Evolutionary conservation across 2,113 vertebrate genomes (phyloP).

Genomic region (Poeciliopsis turrubarensis): DNA sequence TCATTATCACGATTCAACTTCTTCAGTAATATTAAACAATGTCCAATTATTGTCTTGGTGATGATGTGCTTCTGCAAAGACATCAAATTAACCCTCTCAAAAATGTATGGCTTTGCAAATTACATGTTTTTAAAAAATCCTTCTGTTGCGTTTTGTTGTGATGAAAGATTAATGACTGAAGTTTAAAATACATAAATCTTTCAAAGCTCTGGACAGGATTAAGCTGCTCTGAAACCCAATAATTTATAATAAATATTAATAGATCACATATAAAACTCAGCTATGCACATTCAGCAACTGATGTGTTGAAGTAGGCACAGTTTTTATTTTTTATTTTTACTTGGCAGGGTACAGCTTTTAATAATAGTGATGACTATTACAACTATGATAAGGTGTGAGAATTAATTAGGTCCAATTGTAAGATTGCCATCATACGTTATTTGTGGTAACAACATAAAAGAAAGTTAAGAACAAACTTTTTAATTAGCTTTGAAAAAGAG

Average conservation of each 20-base stretch:
- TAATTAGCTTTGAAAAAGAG: constrained; percentile 23
- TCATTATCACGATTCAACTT: background rate
- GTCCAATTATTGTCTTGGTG: constrained; percentile 7
- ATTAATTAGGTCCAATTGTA: constrained; percentile 12
- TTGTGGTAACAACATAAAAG: constrained; percentile 15
- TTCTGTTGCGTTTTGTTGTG: constrained; percentile 41
- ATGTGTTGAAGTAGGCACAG: background rate
- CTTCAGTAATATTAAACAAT: background rate
- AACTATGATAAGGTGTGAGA: constrained; percentile 1
- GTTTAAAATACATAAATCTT: constrained; percentile 72
- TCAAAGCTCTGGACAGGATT: constrained; percentile 51
- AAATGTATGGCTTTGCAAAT: constrained; percentile 45
- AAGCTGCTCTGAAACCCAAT: constrained; percentile 46
- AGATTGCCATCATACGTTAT: constrained; percentile 4
- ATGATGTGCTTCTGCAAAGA: constrained; percentile 23
- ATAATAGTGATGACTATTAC: constrained; percentile 4
- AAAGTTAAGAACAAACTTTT: constrained; percentile 32
- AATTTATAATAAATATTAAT: constrained; percentile 56
- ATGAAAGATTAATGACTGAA: constrained; percentile 68
- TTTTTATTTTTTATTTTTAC: background rate
- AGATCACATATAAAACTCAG: constrained; percentile 4
- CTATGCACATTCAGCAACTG: background rate
- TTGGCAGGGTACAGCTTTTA: background rate
- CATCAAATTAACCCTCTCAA: constrained; percentile 33
- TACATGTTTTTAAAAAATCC: constrained; percentile 10